phyloP scores from a whole-genome alignment of 1,140 invertebrate species.

The Hylaeus volcanicus region DNA sequence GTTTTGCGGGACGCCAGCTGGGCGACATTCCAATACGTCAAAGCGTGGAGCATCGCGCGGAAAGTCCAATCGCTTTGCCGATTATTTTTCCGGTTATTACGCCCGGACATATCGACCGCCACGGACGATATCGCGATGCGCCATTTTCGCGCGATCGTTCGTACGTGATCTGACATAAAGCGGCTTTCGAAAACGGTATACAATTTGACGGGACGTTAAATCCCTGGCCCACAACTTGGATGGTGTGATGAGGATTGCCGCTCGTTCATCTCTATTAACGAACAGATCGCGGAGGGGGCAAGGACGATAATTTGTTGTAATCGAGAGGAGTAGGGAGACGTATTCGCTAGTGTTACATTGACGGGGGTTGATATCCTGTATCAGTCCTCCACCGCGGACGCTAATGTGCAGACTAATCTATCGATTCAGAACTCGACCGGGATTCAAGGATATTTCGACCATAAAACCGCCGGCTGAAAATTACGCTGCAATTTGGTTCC shows the following conservation, averaged over 20 bases:
- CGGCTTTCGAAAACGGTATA: constrained; percentile 40
- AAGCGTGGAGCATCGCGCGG: constrained; percentile 45
- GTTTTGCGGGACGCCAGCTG: constrained; percentile 53
- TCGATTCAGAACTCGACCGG: constrained; percentile 16
- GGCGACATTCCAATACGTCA: constrained; percentile 67
- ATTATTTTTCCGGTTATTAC: constrained; percentile 68
- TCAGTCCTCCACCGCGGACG: background rate
- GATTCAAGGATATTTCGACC: background rate
- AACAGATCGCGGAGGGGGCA: constrained; percentile 5
- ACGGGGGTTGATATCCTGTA: constrained; percentile 10
- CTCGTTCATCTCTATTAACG: constrained; percentile 48
- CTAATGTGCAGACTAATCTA: constrained; percentile 7
- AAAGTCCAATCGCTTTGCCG: constrained; percentile 58
- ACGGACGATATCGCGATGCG: constrained; percentile 50
- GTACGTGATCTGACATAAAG: constrained; percentile 51
- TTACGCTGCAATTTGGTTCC: background rate
- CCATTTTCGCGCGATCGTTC: constrained; percentile 47
- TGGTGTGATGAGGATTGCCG: constrained; percentile 15
- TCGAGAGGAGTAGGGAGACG: background rate
- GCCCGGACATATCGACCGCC: constrained; percentile 35
- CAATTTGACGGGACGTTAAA: constrained; percentile 49
- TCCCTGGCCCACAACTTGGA: constrained; percentile 20
- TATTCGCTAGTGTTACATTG: constrained; percentile 8
- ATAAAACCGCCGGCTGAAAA: background rate
- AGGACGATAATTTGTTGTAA: constrained; percentile 34